Conservation (phyloP, 2,113 vertebrate species). For the Pollimyrus isidori region DNA sequence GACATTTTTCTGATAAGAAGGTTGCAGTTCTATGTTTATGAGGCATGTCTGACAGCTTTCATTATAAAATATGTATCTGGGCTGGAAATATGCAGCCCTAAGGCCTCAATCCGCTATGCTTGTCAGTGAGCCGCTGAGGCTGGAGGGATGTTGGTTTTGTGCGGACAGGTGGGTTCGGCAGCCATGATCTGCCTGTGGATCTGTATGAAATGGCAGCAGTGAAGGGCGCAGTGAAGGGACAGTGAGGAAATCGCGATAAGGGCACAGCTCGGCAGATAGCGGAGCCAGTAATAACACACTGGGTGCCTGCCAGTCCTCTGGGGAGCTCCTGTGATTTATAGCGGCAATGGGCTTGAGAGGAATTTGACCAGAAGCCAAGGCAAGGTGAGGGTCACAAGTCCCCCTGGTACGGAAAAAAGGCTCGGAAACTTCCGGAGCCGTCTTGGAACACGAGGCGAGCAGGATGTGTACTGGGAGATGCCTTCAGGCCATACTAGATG, state of each 20-base stretch:
- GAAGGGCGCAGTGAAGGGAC: neutral
- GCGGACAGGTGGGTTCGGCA: neutral
- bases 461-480: neutral
- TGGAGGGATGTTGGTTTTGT: neutral
- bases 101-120: neutral
- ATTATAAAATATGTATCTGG: neutral
- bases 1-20: neutral
- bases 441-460: neutral
- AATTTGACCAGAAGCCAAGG: neutral
- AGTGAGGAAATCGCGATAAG: neutral
- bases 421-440: neutral
- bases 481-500: neutral
- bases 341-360: neutral
- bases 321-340: neutral
- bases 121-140: neutral
- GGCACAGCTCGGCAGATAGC: neutral
- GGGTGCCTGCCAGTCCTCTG: neutral
- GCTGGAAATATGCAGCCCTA: neutral
- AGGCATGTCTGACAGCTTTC: neutral
- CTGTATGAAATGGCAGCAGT: neutral
- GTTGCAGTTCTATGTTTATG: neutral
- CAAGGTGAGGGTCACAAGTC: neutral
- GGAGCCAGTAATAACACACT: neutral
- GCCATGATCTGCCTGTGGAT: neutral
- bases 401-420: neutral